A percentile compares a stretch with the other conserved stretches of the same genome.
Evolutionary conservation across 2,797 vertebrate species (phyloP).

Genomic region (Poliocrania exsul): DNA sequence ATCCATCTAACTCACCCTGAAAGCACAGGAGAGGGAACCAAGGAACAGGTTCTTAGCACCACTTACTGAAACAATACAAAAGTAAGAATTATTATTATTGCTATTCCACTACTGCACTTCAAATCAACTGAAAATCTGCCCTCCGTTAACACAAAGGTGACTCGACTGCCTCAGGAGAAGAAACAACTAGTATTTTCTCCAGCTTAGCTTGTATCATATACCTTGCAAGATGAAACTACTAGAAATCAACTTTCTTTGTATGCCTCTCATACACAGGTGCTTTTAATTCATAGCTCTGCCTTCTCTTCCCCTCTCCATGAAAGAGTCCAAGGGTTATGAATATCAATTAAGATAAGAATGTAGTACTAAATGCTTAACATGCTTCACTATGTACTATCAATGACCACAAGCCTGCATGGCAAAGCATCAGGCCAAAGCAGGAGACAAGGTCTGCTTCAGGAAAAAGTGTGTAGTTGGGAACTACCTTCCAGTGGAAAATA

Average conservation of each 20-base stretch:
- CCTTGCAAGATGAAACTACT: not conserved
- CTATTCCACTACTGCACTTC: not conserved
- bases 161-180: slow-evolving; percentile 19
- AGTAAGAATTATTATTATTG: slow-evolving; percentile 54
- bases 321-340: slow-evolving; percentile 34
- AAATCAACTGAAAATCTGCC: slow-evolving; percentile 26
- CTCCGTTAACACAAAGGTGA: slow-evolving; percentile 39
- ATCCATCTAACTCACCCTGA: slow-evolving; percentile 12
- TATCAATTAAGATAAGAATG: slow-evolving; percentile 55
- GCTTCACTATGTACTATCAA: slow-evolving; percentile 11
- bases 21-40: slow-evolving; percentile 13
- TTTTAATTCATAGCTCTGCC: slow-evolving; percentile 61
- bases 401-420: not conserved
- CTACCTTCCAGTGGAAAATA: slow-evolving; percentile 16
- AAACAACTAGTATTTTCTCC: slow-evolving; percentile 17
- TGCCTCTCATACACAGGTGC: slow-evolving; percentile 9
- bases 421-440: not conserved
- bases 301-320: not conserved
- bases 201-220: slow-evolving; percentile 4
- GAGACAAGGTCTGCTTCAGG: not conserved
- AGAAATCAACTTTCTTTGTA: slow-evolving; percentile 44
- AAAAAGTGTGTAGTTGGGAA: not conserved
- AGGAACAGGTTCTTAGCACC: slow-evolving; percentile 16
- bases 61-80: slow-evolving; percentile 45
- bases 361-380: slow-evolving; percentile 31